Evolutionary conservation across 2,888 invertebrate species (phyloP), one percentile per base, ranked within the genome.

Genomic region (Syritta pipiens): DNA sequence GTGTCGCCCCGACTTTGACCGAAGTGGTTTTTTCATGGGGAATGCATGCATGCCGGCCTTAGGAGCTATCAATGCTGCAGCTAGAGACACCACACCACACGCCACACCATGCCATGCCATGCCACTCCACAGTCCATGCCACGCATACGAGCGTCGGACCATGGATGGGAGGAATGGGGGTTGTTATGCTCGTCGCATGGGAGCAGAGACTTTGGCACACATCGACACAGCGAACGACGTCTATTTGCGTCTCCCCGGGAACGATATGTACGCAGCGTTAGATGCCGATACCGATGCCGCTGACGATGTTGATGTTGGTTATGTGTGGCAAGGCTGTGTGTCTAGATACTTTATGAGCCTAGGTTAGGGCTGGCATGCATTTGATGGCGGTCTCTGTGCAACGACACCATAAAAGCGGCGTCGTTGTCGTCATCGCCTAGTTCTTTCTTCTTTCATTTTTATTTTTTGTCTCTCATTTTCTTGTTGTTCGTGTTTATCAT

Each of bases 1-100:
- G 76, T 76, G 17, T 63, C 57, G 49, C 69, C 57, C 63, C 76
- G 76, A 69, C 76, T 76, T 76, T 76, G 76, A 69, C 76, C 76
- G 69, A 63, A 76, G 69, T 71, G 55, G 63, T 59, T 74, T 37
- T n/a, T 65, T 69, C 62, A 57, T 63, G 76, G 51, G 57, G 55
- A 60, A 62, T 62, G 49, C 53, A 53, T 35, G 48, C 22, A 30
- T 17, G 17, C 17, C 65, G 55, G 48, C n/a, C 60, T 44, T 48
- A 48, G 51, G 42, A 49, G 60, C 51, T 68, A 68, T 62, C 62
- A 49, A 28, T 75, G 55, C 44, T 19, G 12, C n/a, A 24, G n/a
- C 24, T 59, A 10, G 24, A 42, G 30, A 28, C 28, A 28, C 14
- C 17, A 17, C 37, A 37, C 37, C 24, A 22, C 46, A n/a, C n/a